Evolutionary conservation across 2,888 invertebrate species (phyloP).

Genomic region (Synergus gifuensis): DNA sequence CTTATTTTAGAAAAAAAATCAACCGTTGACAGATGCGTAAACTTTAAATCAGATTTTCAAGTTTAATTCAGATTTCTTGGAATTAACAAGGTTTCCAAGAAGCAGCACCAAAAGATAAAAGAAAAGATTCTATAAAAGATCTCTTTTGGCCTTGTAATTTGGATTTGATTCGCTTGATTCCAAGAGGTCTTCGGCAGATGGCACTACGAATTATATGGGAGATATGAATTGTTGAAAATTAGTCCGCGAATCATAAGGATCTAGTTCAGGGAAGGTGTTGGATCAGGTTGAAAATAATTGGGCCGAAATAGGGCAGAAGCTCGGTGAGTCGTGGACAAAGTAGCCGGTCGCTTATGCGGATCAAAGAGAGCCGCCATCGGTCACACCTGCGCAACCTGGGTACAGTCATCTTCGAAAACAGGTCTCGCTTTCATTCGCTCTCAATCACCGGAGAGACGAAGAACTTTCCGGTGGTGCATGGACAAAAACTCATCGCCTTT

Average conservation of each 20-base stretch:
- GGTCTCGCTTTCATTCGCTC: slow-evolving; percentile 50
- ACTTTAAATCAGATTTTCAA: background rate
- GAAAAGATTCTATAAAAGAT: background rate
- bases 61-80: background rate
- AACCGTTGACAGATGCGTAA: background rate
- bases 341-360: slow-evolving; percentile 73
- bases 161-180: background rate
- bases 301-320: slow-evolving; percentile 55
- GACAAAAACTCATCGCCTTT: slow-evolving; percentile 35
- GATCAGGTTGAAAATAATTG: slow-evolving; percentile 50
- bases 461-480: slow-evolving; percentile 14
- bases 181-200: slow-evolving; percentile 1
- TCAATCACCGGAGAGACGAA: slow-evolving; percentile 28
- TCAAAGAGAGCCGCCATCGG: slow-evolving; percentile 77
- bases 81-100: background rate
- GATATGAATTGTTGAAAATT: slow-evolving; percentile 20
- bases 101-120: background rate
- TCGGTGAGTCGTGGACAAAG: slow-evolving; percentile 71
- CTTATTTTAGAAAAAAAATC: background rate
- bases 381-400: slow-evolving; percentile 76
- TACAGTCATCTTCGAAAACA: slow-evolving; percentile 71
- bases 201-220: background rate
- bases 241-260: slow-evolving; percentile 21
- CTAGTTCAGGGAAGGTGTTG: slow-evolving; percentile 45
- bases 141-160: background rate